These are phyloP conservation scores for Eupithecia insigniata DNA, from an alignment of 2,888 invertebrate genomes.

Conservation along the genomic window DNA sequence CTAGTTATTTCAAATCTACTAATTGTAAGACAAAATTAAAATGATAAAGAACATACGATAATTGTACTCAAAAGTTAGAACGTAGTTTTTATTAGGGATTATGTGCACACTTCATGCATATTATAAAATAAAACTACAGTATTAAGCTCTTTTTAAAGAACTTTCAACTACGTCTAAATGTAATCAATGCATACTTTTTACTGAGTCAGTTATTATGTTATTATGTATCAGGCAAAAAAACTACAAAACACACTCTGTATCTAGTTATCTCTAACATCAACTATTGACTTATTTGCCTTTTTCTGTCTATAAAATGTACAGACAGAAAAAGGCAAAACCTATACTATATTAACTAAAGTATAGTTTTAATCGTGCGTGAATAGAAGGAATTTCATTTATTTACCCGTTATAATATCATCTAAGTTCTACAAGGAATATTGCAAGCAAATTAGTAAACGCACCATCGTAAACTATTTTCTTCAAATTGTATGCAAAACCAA, in stretches of 20 bases:
- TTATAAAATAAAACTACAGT: background rate
- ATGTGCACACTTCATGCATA: conserved; percentile 7
- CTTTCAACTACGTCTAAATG: background rate
- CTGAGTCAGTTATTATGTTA: background rate
- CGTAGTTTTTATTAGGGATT: background rate
- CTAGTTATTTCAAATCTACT: conserved; percentile 11
- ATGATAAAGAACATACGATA: background rate
- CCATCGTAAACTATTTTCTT: background rate
- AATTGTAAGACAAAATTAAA: background rate
- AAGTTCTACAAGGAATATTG: background rate
- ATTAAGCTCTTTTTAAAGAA: background rate
- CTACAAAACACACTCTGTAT: background rate
- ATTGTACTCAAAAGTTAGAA: background rate
- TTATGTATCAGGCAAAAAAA: background rate
- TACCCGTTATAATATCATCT: background rate
- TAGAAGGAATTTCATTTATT: background rate
- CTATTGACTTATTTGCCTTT: background rate
- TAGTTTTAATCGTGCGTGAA: background rate
- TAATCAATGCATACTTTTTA: background rate
- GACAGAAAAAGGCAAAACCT: too few relatives aligned
- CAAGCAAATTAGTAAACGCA: background rate
- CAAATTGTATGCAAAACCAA: too few relatives aligned
- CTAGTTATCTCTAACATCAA: background rate
- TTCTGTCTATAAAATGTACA: background rate
- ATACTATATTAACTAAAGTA: too few relatives aligned